phyloP scores from a whole-genome alignment of 2,797 vertebrate species.

The Helarctos malayanus region DNA sequence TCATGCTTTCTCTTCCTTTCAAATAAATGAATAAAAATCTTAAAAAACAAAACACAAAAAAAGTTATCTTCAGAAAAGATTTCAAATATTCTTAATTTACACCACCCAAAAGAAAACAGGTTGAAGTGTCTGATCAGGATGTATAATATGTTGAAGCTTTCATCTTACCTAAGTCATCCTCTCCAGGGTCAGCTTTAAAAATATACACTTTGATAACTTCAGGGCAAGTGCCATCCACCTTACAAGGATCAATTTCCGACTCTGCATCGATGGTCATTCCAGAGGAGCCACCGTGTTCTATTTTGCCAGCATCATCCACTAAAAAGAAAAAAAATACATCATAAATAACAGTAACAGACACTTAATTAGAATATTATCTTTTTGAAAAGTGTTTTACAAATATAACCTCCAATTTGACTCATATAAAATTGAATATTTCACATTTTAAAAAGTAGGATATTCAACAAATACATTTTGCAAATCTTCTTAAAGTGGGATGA shows the following conservation, averaged over 20 bases:
- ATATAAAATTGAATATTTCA: constrained; percentile 67
- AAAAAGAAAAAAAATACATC: constrained; percentile 82
- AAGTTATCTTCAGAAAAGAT: constrained; percentile 34
- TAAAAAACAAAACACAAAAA: too few relatives aligned
- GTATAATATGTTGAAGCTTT: neutral
- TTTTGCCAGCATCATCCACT: constrained; percentile 99
- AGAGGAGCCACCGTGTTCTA: constrained; percentile 96
- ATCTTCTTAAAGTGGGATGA: constrained; percentile 29
- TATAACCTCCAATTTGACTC: constrained; percentile 55
- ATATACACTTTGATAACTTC: constrained; percentile 99
- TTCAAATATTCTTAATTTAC: constrained; percentile 48
- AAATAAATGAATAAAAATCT: too few relatives aligned
- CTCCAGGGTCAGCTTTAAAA: constrained; percentile 99
- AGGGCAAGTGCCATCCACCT: constrained; percentile 95
- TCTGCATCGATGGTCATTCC: constrained; percentile 96
- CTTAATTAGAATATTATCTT: constrained; percentile 49
- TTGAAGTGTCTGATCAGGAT: constrained; percentile 59
- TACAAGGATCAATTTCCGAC: constrained; percentile 95
- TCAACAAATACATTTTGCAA: constrained; percentile 37
- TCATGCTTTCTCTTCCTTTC: too few relatives aligned
- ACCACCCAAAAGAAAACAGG: neutral
- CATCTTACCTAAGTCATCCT: constrained; percentile 96
- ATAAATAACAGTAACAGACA: constrained; percentile 53
- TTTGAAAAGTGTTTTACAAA: constrained; percentile 59
- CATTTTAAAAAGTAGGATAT: neutral